A percentile compares a stretch with the other conserved stretches of the same genome.
Evolutionary conservation across 1,140 invertebrate species (phyloP).

Genomic region (Drosophila pseudoananassae): DNA sequence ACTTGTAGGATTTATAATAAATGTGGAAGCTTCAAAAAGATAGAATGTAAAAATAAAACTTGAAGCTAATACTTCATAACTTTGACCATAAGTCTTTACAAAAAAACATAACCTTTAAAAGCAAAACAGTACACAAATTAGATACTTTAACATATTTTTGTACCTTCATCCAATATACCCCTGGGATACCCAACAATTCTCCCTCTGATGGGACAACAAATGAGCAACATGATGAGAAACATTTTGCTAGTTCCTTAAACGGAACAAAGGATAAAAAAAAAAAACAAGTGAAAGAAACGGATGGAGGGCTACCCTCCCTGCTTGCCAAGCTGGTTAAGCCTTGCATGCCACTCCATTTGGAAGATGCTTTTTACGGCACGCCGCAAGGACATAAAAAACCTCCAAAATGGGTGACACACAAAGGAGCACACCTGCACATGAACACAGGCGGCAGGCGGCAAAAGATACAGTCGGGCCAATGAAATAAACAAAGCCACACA

Average conservation of each 20-base stretch:
- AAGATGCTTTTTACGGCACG: conserved; percentile 53
- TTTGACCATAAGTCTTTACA: not conserved
- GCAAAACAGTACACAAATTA: not conserved
- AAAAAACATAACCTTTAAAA: not conserved
- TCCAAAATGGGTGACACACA: conserved; percentile 39
- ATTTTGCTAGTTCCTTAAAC: conserved; percentile 72
- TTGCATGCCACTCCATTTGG: conserved; percentile 45
- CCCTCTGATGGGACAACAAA: conserved; percentile 52
- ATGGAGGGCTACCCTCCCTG: not conserved
- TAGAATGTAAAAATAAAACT: no score
- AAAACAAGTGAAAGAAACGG: conserved; percentile 9
- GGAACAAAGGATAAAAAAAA: conserved; percentile 16
- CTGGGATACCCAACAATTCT: conserved; percentile 20
- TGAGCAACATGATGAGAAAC: conserved; percentile 67
- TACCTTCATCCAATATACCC: not conserved
- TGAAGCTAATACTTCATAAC: no score
- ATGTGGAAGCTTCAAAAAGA: no score
- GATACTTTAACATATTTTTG: not conserved
- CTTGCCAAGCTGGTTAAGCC: conserved; percentile 36
- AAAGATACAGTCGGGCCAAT: conserved; percentile 19
- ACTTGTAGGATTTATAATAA: no score
- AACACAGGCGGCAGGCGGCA: not conserved
- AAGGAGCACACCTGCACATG: conserved; percentile 11
- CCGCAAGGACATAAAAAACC: conserved; percentile 64
- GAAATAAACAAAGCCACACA: conserved; percentile 73